A percentile compares a stretch with the other conserved stretches of the same genome.
These are phyloP conservation scores for Pygoscelis antarcticus DNA, from an alignment of 2,113 vertebrate genomes.

Conservation along the genomic window DNA sequence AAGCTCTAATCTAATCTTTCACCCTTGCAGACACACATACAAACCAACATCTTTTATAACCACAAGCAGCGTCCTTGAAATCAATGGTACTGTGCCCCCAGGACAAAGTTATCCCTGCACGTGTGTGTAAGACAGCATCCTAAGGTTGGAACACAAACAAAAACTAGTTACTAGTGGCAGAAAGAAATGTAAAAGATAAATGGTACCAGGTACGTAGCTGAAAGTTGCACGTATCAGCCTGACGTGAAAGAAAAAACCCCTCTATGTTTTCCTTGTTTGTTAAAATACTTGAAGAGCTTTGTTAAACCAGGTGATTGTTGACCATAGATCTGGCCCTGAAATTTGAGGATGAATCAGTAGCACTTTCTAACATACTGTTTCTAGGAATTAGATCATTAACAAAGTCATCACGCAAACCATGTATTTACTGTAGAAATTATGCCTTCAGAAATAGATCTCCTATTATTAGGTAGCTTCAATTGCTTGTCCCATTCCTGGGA, in stretches of 20 bases:
- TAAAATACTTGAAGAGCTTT: not conserved
- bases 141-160: not conserved
- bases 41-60: not conserved
- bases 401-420: not conserved
- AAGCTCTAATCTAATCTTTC: not conserved
- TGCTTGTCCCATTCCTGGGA: not conserved
- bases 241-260: not conserved
- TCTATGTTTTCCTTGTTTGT: not conserved
- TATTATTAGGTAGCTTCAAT: not conserved
- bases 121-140: not conserved
- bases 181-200: not conserved
- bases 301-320: not conserved
- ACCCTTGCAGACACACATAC: not conserved
- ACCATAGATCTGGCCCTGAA: not conserved
- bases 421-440: not conserved
- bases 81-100: not conserved
- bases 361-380: not conserved
- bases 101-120: not conserved
- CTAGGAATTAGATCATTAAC: not conserved
- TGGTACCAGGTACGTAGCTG: fast-evolving
- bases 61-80: not conserved
- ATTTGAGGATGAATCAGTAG: not conserved
- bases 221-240: not conserved
- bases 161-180: not conserved
- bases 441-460: not conserved